phyloP scores from a whole-genome alignment of 37 sponge, comb jelly and placozoan species.

The Hexactinellida sp. region DNA sequence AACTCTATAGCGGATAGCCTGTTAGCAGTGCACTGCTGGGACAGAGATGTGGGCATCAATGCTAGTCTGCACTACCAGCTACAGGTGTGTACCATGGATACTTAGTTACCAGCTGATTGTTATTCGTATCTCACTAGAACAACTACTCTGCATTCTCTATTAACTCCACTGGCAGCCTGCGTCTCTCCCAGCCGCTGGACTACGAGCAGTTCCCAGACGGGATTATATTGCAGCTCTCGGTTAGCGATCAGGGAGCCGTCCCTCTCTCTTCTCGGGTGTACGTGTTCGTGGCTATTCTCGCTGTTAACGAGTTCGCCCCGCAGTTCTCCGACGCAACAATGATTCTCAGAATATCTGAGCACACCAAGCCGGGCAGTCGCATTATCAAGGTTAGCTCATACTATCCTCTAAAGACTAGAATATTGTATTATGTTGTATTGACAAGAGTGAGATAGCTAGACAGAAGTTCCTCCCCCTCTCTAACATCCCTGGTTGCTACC shows the following conservation, averaged over 20 bases:
- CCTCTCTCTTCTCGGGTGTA: neutral
- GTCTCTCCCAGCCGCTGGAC: slow-evolving; percentile 1
- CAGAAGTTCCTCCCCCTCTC: neutral
- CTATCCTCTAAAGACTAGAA: no score
- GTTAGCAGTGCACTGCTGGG: neutral
- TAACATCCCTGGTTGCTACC: neutral
- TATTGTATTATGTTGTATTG: neutral
- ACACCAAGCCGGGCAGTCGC: neutral
- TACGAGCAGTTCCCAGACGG: neutral
- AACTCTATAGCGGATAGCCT: neutral
- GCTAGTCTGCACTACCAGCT: neutral
- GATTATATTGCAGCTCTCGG: neutral
- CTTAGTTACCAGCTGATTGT: neutral
- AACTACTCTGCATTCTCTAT: neutral
- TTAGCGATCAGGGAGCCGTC: neutral
- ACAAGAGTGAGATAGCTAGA: neutral
- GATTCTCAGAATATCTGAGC: neutral
- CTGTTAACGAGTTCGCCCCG: neutral
- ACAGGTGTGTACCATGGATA: neutral
- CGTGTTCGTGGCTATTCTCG: neutral
- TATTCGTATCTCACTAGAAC: neutral
- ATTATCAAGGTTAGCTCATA: neutral
- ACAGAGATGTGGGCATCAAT: neutral
- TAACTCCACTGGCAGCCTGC: neutral
- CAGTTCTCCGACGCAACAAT: neutral